Percentiles rank a stretch among this genome's conserved stretches.
Evolutionary conservation across 2,888 invertebrate species (phyloP).

Genomic region (Sesia apiformis): DNA sequence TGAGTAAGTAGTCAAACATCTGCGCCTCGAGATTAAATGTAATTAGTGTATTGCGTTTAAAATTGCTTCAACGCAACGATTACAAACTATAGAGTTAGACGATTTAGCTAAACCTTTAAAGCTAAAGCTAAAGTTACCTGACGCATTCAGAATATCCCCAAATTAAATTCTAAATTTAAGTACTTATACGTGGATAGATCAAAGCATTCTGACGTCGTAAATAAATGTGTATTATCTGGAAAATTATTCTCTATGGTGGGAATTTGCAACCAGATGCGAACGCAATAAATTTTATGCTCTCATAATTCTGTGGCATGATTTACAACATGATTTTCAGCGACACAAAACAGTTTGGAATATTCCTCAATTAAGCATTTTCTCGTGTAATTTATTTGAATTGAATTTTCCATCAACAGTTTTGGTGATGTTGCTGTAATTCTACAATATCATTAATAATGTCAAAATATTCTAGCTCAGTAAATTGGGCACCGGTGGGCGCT

Average conservation of each 20-base stretch:
- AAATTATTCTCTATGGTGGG: slow-evolving; percentile 45
- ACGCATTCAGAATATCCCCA: no score
- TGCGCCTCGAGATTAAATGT: not conserved
- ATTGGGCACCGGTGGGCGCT: no score
- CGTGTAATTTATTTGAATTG: not conserved
- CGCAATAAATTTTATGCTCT: slow-evolving; percentile 63
- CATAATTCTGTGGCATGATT: slow-evolving; percentile 61
- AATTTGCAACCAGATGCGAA: slow-evolving; percentile 59
- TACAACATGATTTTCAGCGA: slow-evolving; percentile 45
- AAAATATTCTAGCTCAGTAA: no score
- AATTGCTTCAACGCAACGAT: slow-evolving; percentile 12
- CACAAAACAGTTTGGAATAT: slow-evolving; percentile 37
- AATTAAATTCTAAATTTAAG: no score
- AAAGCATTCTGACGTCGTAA: slow-evolving; percentile 7
- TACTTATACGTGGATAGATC: no score
- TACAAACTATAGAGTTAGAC: not conserved
- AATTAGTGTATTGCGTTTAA: not conserved
- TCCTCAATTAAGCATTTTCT: slow-evolving; percentile 35
- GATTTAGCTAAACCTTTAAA: no score
- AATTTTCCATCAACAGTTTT: no score
- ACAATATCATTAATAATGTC: no score
- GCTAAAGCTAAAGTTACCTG: no score
- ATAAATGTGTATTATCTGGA: slow-evolving; percentile 45
- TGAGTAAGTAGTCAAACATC: slow-evolving; percentile 44
- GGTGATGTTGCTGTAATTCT: no score